Base-by-base conservation (phyloP, 2,113 vertebrate genomes). In the Australoheros scitulus region DNA sequence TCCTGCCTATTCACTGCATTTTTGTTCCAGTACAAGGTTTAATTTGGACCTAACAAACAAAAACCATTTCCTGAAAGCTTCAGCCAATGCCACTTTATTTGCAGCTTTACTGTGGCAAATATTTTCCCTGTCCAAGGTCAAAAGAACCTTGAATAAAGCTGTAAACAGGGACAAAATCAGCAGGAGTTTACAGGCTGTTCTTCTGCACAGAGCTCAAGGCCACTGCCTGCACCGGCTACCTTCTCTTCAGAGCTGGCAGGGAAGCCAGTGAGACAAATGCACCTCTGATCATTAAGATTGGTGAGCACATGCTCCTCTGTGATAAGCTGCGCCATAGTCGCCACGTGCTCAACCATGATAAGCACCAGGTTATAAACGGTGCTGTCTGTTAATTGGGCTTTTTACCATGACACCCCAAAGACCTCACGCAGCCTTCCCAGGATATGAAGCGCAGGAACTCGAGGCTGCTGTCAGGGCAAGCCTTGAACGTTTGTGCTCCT, bases 331-430 rank as follows among this genome's bases (percentile, higher is more conserved):
- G 32, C 76, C 18, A 52, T 36, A 56, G 58, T 59, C 36, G 41
- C 75, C 85, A 61, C 79, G 83, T 86, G 88, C 32, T 84, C 61
- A 15, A 60, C 80, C 34, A 26, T 6, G 86, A 91, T 91, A 93
- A 92, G 83, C 84, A 80, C 75, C 55, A 38, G 84, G 88, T 83
- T 79, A 82, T 87, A 88, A 91, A 84, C 76, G 76, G 79, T 83
- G 74, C 74, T 13, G 50, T 65, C 79, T 89, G 43, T 87, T 92
- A 79, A 91, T 89, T 82, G 81, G 83, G 38, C 43, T 63, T 91
- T 85, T 89, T 74, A 74, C 72, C 43, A 74, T 47, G 32, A 64
- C 61, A 77, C 72, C 75, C 77, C 5, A 65, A 83, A 80, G 84
- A 88, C 55, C 6, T 61, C 63, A 13, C 34, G 38, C 17, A 36